These are phyloP conservation scores for Tolmerus cingulatus DNA, from an alignment of 2,888 invertebrate species.

Conservation along the genomic window DNA sequence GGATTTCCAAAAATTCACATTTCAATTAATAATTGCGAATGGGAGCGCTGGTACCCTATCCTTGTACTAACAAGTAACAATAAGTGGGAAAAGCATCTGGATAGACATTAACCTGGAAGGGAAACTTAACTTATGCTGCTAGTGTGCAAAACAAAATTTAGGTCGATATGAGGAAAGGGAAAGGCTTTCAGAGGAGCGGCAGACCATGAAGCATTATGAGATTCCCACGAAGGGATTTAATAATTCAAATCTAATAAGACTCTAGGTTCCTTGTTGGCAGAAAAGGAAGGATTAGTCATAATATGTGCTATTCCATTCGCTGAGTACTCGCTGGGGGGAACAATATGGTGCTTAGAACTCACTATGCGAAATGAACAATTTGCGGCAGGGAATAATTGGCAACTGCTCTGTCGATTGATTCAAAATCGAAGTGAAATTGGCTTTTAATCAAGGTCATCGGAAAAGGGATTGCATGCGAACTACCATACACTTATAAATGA, in stretches of 20 bases:
- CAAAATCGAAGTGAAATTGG: neutral
- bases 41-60: neutral
- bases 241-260: neutral
- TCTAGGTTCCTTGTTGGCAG: neutral
- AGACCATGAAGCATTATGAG: neutral
- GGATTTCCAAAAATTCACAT: neutral
- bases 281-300: neutral
- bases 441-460: neutral
- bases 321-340: neutral
- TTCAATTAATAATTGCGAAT: neutral
- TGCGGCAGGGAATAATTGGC: neutral
- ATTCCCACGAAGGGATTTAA: neutral
- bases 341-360: neutral
- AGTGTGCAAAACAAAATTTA: neutral
- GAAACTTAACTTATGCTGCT: neutral
- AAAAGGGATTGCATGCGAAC: neutral
- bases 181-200: neutral
- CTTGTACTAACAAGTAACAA: neutral
- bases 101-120: neutral
- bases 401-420: neutral
- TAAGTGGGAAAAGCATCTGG: neutral
- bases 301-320: neutral
- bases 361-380: neutral
- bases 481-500: too few relatives aligned
- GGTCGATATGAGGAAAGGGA: neutral